Evolutionary conservation across 2,888 invertebrate genomes (phyloP), one percentile per base, ranked within the genome.

Genomic region (Torymus tubicola): DNA sequence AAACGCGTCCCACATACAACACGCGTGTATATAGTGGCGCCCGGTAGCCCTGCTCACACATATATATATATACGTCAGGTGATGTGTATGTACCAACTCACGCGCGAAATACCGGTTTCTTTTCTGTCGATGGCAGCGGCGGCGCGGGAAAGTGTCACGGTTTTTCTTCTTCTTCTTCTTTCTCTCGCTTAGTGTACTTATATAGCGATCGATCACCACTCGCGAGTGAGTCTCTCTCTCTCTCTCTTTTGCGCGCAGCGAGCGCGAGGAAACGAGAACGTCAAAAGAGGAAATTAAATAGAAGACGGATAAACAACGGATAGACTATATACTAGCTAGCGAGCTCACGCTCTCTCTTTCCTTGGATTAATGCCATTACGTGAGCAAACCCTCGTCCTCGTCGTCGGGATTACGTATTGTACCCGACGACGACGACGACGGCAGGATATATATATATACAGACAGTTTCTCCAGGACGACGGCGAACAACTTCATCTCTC

Each of bases 281-380:
- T 87, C 88, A 86, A 85, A 86, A 85, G 85, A 86, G 89, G 89
- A 89, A 89, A 89, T 89, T 88, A 88, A 89, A 88, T 86, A 85
- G 87, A 88, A 88, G 88, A 87, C 85, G 88, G 88, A 89, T 89
- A 88, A 89, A 88, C 88, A 87, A 81, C 69, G 80, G 78, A 79
- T 83, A 73, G 71, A 31, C 55, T 13, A 18, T 53, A 14, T 14
- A 1, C 11, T 13, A 16, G 58, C 42, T 55, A 14, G 13, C 65
- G n/a, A 12, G n/a, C n/a, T 1, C 10, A n/a, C 67, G 18, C 58
- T 53, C 11, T 42, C 14, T n/a, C 52, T 14, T 13, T n/a, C 63
- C 67, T 52, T 85, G 88, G 87, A 89, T 89, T 88, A 88, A 89
- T 88, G 87, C 81, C 80, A 55, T 61, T 83, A 85, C 85, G 85